A percentile compares a stretch with the other conserved stretches of the same genome.
These are phyloP conservation scores for Chalcis sispes DNA, from an alignment of 2,888 invertebrate species.

Conservation along the genomic window DNA sequence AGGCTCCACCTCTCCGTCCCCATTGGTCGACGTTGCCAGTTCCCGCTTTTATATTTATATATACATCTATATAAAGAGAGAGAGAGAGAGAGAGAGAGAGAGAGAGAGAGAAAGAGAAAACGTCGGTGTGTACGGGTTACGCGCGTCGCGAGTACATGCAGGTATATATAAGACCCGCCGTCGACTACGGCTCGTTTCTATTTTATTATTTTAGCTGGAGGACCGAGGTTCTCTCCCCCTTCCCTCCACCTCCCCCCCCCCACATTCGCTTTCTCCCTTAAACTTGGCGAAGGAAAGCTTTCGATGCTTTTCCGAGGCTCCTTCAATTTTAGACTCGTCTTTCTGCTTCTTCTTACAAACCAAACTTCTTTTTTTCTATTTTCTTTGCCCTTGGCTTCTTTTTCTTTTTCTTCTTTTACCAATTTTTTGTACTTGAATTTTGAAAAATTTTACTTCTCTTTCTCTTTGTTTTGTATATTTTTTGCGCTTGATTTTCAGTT, in stretches of 20 bases:
- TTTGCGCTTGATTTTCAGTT: not conserved
- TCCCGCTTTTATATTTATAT: too few relatives aligned
- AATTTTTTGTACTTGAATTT: not conserved
- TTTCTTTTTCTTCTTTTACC: not conserved
- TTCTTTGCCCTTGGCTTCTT: not conserved
- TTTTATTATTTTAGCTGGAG: slow-evolving; percentile 47
- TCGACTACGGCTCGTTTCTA: slow-evolving; percentile 27
- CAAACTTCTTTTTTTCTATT: not conserved
- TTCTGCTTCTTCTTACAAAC: not conserved
- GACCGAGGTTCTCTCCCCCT: too few relatives aligned
- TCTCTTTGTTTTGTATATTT: not conserved
- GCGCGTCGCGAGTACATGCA: too few relatives aligned
- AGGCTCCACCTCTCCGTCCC: slow-evolving; percentile 24
- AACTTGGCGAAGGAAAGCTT: not conserved
- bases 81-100: too few relatives aligned
- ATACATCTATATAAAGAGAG: too few relatives aligned
- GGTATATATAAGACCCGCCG: slow-evolving; percentile 29
- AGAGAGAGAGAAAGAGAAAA: too few relatives aligned
- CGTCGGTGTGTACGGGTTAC: too few relatives aligned
- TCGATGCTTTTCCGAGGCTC: slow-evolving; percentile 27
- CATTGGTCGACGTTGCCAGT: not conserved
- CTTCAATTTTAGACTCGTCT: slow-evolving; percentile 30
- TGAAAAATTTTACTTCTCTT: not conserved
- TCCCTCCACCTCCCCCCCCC: not conserved
- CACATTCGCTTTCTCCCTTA: not conserved